Conservation (phyloP, 2,113 vertebrate genomes). For the Chamaetylas fuelleborni region DNA sequence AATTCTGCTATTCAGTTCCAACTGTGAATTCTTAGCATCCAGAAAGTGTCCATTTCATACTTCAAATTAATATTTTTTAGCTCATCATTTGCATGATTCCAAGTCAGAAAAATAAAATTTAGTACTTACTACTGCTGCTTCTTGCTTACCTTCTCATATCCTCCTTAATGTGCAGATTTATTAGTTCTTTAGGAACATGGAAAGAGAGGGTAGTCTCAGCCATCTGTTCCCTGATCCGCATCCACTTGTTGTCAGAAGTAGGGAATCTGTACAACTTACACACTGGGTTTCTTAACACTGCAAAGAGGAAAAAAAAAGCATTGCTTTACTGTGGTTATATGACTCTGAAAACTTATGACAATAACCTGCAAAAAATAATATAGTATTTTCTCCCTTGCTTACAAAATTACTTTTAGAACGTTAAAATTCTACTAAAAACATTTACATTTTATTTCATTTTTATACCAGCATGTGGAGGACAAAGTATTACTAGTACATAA, state of each 20-base stretch:
- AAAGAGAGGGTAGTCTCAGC: constrained; percentile 93
- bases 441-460: not conserved
- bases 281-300: constrained; percentile 93
- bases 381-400: not conserved
- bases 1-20: not conserved
- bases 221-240: constrained; percentile 95
- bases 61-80: not conserved
- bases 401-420: not conserved
- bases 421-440: not conserved
- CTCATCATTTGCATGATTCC: not conserved
- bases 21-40: not conserved
- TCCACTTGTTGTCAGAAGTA: constrained; percentile 93
- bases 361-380: not conserved
- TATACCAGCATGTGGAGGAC: not conserved
- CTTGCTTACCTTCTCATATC: constrained; percentile 88
- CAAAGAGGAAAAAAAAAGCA: not conserved
- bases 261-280: constrained; percentile 95
- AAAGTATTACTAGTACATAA: not conserved
- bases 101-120: not conserved
- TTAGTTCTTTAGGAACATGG: constrained; percentile 91
- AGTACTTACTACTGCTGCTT: not conserved
- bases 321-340: not conserved
- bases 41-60: not conserved
- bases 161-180: constrained; percentile 91
- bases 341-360: not conserved